These are phyloP conservation scores for Celastrina argiolus DNA, from an alignment of 2,888 invertebrate genomes.

Conservation along the genomic window DNA sequence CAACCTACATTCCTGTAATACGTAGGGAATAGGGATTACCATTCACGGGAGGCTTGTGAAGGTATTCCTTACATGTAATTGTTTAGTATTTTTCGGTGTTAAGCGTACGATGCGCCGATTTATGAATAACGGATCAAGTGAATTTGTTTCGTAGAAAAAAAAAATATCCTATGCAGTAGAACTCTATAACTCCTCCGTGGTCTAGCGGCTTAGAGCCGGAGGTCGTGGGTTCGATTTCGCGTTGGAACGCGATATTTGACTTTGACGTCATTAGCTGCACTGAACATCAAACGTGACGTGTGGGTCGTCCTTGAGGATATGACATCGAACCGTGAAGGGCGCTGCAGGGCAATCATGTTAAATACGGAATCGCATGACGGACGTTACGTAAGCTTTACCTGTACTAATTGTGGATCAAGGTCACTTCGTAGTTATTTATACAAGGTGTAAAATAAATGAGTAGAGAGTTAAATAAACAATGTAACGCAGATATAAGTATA, in stretches of 20 bases:
- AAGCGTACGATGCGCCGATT: no score
- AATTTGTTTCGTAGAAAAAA: background rate
- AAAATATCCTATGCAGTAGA: no score
- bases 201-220: no score
- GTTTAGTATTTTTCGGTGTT: background rate
- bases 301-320: constrained; percentile 52
- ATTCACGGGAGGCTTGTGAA: constrained; percentile 55
- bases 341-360: constrained; percentile 49
- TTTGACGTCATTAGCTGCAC: no score
- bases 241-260: no score
- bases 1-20: constrained; percentile 64
- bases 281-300: constrained; percentile 34
- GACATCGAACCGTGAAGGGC: constrained; percentile 44
- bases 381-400: constrained; percentile 2
- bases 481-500: no score
- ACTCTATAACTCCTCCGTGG: no score
- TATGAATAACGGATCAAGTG: background rate
- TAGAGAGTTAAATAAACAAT: no score
- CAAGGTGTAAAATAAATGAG: no score
- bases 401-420: background rate
- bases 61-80: background rate
- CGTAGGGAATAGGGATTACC: constrained; percentile 69
- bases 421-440: background rate
- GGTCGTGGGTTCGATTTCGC: no score
- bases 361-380: constrained; percentile 68